These are phyloP conservation scores for Colius striatus DNA, from an alignment of 2,113 vertebrate genomes.

Conservation along the genomic window DNA sequence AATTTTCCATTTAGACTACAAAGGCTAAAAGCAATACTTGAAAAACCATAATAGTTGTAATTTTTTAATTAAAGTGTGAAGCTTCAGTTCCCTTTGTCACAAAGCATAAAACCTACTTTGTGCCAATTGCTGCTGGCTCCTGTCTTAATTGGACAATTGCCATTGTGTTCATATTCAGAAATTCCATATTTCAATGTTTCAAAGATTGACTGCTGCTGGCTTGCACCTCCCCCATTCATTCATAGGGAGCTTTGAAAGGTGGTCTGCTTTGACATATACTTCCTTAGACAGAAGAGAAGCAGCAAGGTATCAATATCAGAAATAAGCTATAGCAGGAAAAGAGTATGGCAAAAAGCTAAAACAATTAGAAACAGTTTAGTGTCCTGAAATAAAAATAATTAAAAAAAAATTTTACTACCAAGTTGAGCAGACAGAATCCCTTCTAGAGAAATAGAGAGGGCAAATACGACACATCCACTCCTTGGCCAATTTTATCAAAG, in stretches of 20 bases:
- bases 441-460: background rate
- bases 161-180: constrained; percentile 43
- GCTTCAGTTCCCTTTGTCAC: constrained; percentile 4
- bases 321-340: constrained; percentile 48
- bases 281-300: constrained; percentile 61
- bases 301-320: constrained; percentile 67
- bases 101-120: background rate
- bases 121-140: constrained; percentile 11
- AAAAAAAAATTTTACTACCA: background rate
- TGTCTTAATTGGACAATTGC: constrained; percentile 59
- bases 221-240: constrained; percentile 52
- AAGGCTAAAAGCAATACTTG: background rate
- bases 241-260: constrained; percentile 63
- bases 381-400: background rate
- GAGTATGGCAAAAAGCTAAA: constrained; percentile 52
- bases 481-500: constrained; percentile 3
- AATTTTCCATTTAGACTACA: background rate
- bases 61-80: background rate
- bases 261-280: constrained; percentile 65
- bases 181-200: constrained; percentile 20
- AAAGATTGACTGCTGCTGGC: constrained; percentile 59
- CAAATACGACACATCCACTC: background rate
- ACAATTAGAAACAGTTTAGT: constrained; percentile 43
- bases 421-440: background rate
- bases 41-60: background rate